Percentiles rank a stretch among this genome's conserved stretches.
Evolutionary conservation across 1,140 invertebrate genomes (phyloP).

Genomic region (Pseudomyrmex flavicornis): DNA sequence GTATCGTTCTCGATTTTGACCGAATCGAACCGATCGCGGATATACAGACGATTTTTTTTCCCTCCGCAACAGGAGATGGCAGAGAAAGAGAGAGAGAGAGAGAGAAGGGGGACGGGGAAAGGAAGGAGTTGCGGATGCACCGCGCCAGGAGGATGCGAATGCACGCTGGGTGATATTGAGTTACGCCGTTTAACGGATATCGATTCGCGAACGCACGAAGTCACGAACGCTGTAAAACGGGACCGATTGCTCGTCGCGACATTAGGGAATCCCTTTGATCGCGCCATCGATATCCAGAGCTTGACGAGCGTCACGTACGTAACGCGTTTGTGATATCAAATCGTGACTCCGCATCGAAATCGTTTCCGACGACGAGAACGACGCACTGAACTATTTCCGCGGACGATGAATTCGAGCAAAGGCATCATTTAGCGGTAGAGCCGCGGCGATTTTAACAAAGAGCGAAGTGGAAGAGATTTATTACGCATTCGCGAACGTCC

Average conservation of each 20-base stretch:
- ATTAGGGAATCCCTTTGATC: constrained; percentile 58
- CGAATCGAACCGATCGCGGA: constrained; percentile 11
- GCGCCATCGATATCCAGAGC: constrained; percentile 30
- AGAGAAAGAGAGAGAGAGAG: not conserved
- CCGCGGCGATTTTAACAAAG: constrained; percentile 37
- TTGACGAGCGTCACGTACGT: constrained; percentile 51
- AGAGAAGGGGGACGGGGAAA: not conserved
- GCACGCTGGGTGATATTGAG: constrained; percentile 13
- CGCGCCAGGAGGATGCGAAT: too few species aligned
- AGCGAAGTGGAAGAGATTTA: constrained; percentile 40
- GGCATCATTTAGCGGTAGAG: constrained; percentile 24
- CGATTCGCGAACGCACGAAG: constrained; percentile 24
- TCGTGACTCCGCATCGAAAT: constrained; percentile 55
- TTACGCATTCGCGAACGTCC: constrained; percentile 25
- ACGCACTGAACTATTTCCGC: not conserved
- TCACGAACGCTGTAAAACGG: not conserved
- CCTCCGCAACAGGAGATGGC: not conserved
- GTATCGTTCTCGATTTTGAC: constrained; percentile 16
- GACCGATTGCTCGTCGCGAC: constrained; percentile 1
- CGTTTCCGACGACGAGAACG: constrained; percentile 2
- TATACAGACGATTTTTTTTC: constrained; percentile 16
- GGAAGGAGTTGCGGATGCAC: not conserved
- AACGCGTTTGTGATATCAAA: constrained; percentile 58
- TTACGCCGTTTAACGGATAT: constrained; percentile 50
- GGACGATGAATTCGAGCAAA: not conserved